These are phyloP conservation scores for Lepidothrix coronata DNA, from an alignment of 2,113 vertebrate genomes.

Conservation along the genomic window DNA sequence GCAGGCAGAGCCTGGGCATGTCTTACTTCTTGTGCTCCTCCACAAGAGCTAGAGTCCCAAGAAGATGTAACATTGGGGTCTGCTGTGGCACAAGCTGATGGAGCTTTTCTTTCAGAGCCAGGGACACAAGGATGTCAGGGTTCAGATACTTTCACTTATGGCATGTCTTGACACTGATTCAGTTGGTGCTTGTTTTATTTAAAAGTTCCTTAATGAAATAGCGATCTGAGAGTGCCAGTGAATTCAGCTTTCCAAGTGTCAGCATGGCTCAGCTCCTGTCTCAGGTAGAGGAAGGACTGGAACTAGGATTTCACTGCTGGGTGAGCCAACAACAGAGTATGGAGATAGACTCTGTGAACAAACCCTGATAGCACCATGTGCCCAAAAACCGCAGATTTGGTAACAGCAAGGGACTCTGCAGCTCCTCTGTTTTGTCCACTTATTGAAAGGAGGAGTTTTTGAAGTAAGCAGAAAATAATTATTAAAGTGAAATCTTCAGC, in stretches of 20 bases:
- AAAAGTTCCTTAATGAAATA: background rate
- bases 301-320: background rate
- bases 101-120: background rate
- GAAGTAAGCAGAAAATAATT: background rate
- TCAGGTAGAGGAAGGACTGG: background rate
- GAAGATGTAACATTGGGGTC: background rate
- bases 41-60: background rate
- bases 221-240: background rate
- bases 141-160: rapidly evolving
- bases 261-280: background rate
- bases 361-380: rapidly evolving
- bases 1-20: background rate
- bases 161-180: background rate
- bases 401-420: background rate
- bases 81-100: background rate
- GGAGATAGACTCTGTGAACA: background rate
- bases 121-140: background rate
- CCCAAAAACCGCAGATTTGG: background rate
- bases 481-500: background rate
- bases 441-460: background rate
- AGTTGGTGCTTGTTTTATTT: background rate
- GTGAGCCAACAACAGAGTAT: background rate
- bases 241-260: background rate
- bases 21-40: background rate
- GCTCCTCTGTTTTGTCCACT: background rate